Conservation (phyloP, 2,113 vertebrate species). For the Neogale vison region DNA sequence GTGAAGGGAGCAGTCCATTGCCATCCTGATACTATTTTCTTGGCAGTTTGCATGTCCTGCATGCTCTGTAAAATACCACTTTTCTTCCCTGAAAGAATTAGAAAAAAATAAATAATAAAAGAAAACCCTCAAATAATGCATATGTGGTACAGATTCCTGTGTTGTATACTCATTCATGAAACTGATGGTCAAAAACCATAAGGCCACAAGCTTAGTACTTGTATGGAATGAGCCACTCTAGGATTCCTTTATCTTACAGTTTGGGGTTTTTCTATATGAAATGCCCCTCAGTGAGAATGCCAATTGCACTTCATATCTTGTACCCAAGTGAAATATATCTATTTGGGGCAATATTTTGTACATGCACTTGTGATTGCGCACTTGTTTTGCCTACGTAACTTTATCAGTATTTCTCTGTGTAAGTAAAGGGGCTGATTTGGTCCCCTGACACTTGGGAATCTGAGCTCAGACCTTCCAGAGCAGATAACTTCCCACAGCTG, state of each 20-base stretch:
- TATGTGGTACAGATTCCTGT: neutral
- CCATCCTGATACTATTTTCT: neutral
- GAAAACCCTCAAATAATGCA: neutral
- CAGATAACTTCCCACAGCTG: too few species aligned
- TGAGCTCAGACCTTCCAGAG: neutral
- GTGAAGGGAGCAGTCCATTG: rapidly evolving
- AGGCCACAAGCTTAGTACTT: neutral
- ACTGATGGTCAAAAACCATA: slow-evolving; percentile 37
- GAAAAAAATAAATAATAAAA: neutral
- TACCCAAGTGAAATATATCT: neutral
- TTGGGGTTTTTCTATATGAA: neutral
- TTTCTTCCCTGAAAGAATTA: neutral
- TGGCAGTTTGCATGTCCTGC: neutral
- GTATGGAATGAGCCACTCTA: neutral
- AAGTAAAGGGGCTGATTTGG: rapidly evolving
- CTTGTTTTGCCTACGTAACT: rapidly evolving
- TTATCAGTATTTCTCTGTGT: rapidly evolving
- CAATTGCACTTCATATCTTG: rapidly evolving
- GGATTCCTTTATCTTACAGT: neutral
- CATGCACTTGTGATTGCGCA: neutral
- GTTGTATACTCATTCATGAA: slow-evolving; percentile 41
- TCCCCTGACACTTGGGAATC: neutral
- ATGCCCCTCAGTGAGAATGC: neutral
- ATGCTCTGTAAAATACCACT: neutral
- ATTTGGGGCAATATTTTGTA: neutral